phyloP scores from a whole-genome alignment of 2,113 vertebrate genomes.

The Probosciger aterrimus region DNA sequence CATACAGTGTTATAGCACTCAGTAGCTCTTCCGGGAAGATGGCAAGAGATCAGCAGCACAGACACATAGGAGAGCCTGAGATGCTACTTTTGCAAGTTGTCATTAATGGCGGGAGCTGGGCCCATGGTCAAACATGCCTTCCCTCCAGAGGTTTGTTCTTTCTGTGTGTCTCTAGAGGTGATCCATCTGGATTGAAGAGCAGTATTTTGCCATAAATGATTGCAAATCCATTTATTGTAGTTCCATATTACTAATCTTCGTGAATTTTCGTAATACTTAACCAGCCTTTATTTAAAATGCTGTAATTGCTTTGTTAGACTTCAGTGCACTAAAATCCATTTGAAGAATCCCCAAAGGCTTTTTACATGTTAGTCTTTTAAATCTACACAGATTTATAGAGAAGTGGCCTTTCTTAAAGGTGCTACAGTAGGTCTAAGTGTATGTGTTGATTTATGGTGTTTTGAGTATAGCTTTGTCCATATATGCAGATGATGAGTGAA shows the following conservation, averaged over 20 bases:
- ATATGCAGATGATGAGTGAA: not conserved
- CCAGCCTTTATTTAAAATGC: not conserved
- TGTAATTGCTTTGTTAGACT: not conserved
- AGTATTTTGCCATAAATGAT: not conserved
- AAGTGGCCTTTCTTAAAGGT: not conserved
- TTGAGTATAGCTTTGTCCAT: not conserved
- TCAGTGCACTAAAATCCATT: not conserved
- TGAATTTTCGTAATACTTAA: not conserved
- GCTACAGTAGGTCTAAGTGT: rapidly evolving
- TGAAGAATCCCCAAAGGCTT: not conserved
- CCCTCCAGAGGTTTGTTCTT: not conserved
- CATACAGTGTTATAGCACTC: not conserved
- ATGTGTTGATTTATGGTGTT: not conserved
- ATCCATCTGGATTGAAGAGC: not conserved
- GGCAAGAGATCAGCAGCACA: not conserved
- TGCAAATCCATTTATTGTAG: not conserved
- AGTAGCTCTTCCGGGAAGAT: not conserved
- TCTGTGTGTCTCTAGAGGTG: not conserved
- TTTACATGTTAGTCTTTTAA: not conserved
- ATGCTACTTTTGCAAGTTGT: not conserved
- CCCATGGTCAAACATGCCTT: not conserved
- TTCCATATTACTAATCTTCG: not conserved
- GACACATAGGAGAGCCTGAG: not conserved
- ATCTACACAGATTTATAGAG: not conserved
- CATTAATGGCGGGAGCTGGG: not conserved